Base-by-base conservation (phyloP, 2,797 vertebrate genomes). In the Gallirallus australis region DNA sequence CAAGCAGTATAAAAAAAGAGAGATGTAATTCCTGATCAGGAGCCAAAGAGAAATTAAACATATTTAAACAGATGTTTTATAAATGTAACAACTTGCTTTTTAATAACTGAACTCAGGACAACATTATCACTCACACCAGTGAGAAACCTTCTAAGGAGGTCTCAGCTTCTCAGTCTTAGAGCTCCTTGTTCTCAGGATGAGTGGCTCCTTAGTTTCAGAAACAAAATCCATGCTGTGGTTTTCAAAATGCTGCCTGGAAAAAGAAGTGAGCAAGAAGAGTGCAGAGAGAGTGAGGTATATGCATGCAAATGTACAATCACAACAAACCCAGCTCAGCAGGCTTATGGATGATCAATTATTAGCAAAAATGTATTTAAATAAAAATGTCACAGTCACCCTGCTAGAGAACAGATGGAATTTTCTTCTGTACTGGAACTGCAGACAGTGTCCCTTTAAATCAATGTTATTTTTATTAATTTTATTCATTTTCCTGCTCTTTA, bases 251-350 rank as follows among this genome's bases (percentile, higher is more conserved):
- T 89, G 70, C 75, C 75, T 96, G 68, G 75, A 92, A 84, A 48
- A 90, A 61, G 77, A 83, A 31, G 70, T 9, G 28, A 79, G 79
- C 59, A 91, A 93, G 85, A 95, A 88, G 86, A 83, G 68, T 42
- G 48, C 39, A 66, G 63, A 79, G 45, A 48, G 56, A 48, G 39
- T 37, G 72, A 89, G 60, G 79, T 87, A 52, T 61, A 6, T 52
- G 84, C 84, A 80, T 93, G 71, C 89, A 92, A 94, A 93, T 91
- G 68, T 73, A 19, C 63, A 86, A 8, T 54, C 88, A 65, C n/a
- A 63, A 47, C 65, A 73, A 64, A 90, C 47, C 11, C 88, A 76
- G 54, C 59, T 88, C 77, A 85, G 57, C 12, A 28, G 60, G 47
- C 50, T 83, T 85, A 47, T 12, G 37, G 75, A 59, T 59, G 27